A percentile compares a stretch with the other conserved stretches of the same genome.
phyloP scores from a whole-genome alignment of 2,797 vertebrate species.

The Lacerta bilineata region DNA sequence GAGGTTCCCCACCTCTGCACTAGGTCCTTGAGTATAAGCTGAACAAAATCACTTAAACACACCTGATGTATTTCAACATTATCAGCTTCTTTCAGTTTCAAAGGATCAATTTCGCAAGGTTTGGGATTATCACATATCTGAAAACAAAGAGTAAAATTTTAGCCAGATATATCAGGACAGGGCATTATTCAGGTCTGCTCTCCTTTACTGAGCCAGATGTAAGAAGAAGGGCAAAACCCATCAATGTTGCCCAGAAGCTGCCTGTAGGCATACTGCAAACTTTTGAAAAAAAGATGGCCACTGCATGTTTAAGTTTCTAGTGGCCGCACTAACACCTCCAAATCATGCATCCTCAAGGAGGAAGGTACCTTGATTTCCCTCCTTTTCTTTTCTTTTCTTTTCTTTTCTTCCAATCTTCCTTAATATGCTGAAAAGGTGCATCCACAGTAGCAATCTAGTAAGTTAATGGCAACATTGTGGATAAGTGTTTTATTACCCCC shows the following conservation, averaged over 20 bases:
- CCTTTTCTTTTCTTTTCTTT: neutral
- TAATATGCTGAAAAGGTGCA: neutral
- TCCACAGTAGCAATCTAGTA: neutral
- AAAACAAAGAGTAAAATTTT: conserved; percentile 54
- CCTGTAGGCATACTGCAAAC: neutral
- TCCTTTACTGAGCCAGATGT: neutral
- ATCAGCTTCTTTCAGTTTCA: conserved; percentile 95
- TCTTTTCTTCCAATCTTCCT: neutral
- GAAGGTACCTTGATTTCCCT: neutral
- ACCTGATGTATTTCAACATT: conserved; percentile 97
- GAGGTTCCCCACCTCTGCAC: too few species aligned
- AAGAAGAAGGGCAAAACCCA: neutral
- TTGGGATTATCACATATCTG: conserved; percentile 97
- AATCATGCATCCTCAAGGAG: neutral
- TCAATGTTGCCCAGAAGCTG: neutral
- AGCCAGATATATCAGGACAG: neutral
- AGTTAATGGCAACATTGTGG: neutral
- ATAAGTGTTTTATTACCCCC: too few species aligned
- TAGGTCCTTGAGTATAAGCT: conserved; percentile 22
- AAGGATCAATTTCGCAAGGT: conserved; percentile 96
- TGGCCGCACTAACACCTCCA: neutral
- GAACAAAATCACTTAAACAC: conserved; percentile 52
- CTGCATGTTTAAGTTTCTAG: neutral
- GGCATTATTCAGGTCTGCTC: neutral
- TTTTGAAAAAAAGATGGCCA: neutral